Base-by-base conservation (phyloP, 2,888 invertebrate genomes). In the Eumerus sabulonum region DNA sequence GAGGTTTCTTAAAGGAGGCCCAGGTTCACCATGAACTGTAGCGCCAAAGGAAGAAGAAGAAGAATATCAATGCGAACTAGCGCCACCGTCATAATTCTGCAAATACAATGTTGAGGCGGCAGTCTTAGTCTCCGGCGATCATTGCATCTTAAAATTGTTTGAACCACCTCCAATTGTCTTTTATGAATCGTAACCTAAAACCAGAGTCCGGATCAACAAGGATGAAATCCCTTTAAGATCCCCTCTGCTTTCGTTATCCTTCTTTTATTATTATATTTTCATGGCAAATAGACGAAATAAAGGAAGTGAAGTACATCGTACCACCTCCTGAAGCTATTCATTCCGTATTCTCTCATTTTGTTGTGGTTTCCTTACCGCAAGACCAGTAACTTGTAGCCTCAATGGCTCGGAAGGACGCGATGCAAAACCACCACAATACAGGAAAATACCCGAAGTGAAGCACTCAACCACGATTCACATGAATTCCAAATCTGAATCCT, bases 181-280 rank as follows among this genome's bases (percentile, higher is more conserved):
- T 70, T 70, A 62, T 54, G 70, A 70, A 35, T 48, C 17, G 60
- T 70, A 42, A 56, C 16, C 40, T 17, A 13, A 2, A 9, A 13
- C 38, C 9, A 17, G 45, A 38, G 18, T 38, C 40, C 16, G 48
- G 18, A 35, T 59, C 35, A 18, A 18, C 45, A 17, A 59, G n/a
- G 19, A 62, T 40, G 53, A 63, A 71, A 71, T 71, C 71, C 48
- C 48, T 71, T 56, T 62, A 36, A 71, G 62, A 71, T 71, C 71
- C 62, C 16, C 9, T 40, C 27, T 11, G 40, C 9, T 11, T 40
- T 40, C 40, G 27, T 27, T 27, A 4, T 9, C 5, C 40, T 40
- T 40, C 47, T 45, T 40, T 27, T 64, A 38, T 54, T 47, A 40
- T 60, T 53, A 44, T 44, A 35, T 36, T 54, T 53, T 9, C 45